Conservation (phyloP, 2,888 invertebrate species). For the Euphydryas editha region DNA sequence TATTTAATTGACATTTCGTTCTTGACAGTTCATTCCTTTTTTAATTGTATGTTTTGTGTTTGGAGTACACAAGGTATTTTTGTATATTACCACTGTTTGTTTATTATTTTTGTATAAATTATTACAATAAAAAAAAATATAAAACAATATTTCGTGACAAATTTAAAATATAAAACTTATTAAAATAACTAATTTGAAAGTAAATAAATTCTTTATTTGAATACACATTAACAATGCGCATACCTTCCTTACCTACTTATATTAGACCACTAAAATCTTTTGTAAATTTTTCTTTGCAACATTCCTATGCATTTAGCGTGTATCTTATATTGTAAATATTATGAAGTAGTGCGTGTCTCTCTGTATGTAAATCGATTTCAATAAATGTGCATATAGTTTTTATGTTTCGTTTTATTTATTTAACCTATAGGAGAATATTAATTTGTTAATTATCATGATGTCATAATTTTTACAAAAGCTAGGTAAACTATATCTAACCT, state of each 20-base stretch:
- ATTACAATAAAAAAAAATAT: too few species aligned
- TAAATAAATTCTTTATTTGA: neutral
- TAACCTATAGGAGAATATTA: neutral
- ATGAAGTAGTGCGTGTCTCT: slow-evolving; percentile 29
- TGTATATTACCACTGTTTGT: too few species aligned
- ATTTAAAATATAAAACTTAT: neutral
- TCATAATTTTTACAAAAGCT: neutral
- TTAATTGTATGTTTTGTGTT: too few species aligned
- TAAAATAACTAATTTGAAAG: neutral
- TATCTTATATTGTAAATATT: slow-evolving; percentile 51
- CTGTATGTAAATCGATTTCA: slow-evolving; percentile 36
- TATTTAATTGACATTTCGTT: too few species aligned
- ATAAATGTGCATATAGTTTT: slow-evolving; percentile 35
- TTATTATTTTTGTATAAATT: too few species aligned
- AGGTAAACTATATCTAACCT: too few species aligned
- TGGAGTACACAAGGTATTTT: too few species aligned
- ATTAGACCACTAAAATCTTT: neutral
- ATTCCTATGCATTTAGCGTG: slow-evolving; percentile 74
- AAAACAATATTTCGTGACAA: too few species aligned
- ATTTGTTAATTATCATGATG: neutral
- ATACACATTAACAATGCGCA: too few species aligned
- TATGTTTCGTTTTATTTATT: slow-evolving; percentile 24
- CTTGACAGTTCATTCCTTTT: too few species aligned
- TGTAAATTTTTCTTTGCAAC: slow-evolving; percentile 42
- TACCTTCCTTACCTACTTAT: neutral